Percentiles rank a stretch among this genome's conserved stretches.
These are phyloP conservation scores for Halictus ligatus DNA, from an alignment of 2,888 invertebrate species.

Conservation along the genomic window DNA sequence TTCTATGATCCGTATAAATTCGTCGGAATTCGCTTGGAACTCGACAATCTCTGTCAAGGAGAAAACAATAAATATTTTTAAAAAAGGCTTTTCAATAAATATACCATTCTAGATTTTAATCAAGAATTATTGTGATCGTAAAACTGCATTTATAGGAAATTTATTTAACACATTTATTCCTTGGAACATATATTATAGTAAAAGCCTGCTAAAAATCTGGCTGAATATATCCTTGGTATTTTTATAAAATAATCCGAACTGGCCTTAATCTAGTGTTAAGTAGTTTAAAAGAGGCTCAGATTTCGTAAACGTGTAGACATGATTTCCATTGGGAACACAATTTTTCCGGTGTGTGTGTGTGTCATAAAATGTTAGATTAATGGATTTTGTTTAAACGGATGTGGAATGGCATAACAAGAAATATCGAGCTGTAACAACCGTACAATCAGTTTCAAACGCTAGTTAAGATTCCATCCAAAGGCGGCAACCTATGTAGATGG, in stretches of 20 bases:
- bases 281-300: neutral
- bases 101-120: neutral
- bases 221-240: no score
- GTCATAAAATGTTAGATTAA: neutral
- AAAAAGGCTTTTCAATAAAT: neutral
- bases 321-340: neutral
- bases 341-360: neutral
- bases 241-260: no score
- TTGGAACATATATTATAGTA: no score
- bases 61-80: constrained; percentile 6
- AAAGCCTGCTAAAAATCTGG: no score
- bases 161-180: no score
- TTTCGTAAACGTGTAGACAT: neutral
- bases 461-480: constrained; percentile 23
- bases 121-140: no score
- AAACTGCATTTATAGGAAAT: no score
- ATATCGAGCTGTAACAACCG: neutral
- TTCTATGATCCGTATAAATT: constrained; percentile 91
- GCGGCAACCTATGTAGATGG: constrained; percentile 55
- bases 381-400: neutral
- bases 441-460: constrained; percentile 21
- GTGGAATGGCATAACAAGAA: neutral
- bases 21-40: constrained; percentile 93
- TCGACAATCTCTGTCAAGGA: constrained; percentile 88
- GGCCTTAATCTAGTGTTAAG: no score